Evolutionary conservation across 1,140 invertebrate genomes (phyloP), one percentile per base, ranked within the genome.

Genomic region (Pemphigus obesinymphae): DNA sequence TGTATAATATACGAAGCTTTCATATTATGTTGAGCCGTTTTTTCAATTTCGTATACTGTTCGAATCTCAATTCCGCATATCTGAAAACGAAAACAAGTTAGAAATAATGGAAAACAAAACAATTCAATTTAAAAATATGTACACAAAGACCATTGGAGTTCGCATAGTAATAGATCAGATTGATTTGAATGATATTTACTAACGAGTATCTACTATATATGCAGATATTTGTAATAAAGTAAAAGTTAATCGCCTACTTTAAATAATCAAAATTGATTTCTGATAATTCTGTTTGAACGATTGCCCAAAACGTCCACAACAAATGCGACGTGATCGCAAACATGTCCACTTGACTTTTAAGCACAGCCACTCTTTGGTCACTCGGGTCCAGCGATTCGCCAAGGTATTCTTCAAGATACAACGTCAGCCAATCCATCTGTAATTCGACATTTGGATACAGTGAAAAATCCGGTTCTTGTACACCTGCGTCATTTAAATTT

Each of bases 251-350:
- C 5, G 23, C 37, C 58, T 11, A 78, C 73, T 10, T 55, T 40
- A 40, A 45, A 45, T 95, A 99, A 88, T 99, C 96, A 87, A 98
- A 99, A 85, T 98, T 92, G 85, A 99, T 97, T 68, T 88, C 90
- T 0, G 97, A 99, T 88, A 95, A 90, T 86, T 95, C 91, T 13
- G 93, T 93, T 88, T 99, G 97, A 66, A 98, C 92, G 1, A 99
- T 88, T 7, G 93, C 92, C 97, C 97, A 99, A 63, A 96, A 88
- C 10, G 92, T 93, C 97, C 97, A 99, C 84, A 97, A 92, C 82
- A 98, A 92, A 88, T 97, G 95, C 5, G 95, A 89, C 0, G 92
- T 90, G 78, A 96, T 87, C 23, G 92, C 89, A 87, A 96, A 93
- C 87, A 93, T 91, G 85, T 94, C 93, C 8, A 96, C 93, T 88